Evolutionary conservation across 1,140 invertebrate genomes (phyloP).

Genomic region (Stratiolaelaps scimitus): DNA sequence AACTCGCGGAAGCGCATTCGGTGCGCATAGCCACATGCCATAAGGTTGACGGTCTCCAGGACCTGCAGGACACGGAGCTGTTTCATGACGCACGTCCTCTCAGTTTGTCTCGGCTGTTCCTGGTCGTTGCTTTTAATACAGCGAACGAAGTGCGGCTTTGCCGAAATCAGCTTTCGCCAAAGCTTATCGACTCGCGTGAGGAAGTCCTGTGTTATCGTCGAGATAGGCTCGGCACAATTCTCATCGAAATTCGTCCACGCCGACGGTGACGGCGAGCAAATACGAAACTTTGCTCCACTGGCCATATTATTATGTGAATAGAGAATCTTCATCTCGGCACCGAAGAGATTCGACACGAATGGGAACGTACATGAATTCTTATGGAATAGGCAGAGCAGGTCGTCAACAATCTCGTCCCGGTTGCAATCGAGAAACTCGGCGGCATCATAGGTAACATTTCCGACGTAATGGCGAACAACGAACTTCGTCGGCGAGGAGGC

Average conservation of each 20-base stretch:
- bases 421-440: constrained; percentile 80
- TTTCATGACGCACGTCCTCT: constrained; percentile 61
- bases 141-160: constrained; percentile 80
- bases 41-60: constrained; percentile 83
- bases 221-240: constrained; percentile 73
- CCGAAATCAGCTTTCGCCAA: constrained; percentile 74
- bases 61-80: constrained; percentile 80
- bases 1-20: constrained; percentile 91
- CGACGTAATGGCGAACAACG: constrained; percentile 80
- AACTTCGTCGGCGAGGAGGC: constrained; percentile 52
- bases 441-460: constrained; percentile 73
- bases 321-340: constrained; percentile 73
- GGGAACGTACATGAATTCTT: constrained; percentile 85
- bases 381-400: constrained; percentile 79
- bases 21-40: constrained; percentile 76
- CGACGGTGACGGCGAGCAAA: constrained; percentile 68
- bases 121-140: constrained; percentile 72
- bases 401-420: constrained; percentile 76
- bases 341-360: constrained; percentile 84
- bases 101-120: constrained; percentile 61
- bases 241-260: constrained; percentile 54
- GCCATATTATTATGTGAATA: constrained; percentile 67
- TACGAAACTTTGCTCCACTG: constrained; percentile 67
- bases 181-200: constrained; percentile 82
- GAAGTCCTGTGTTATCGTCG: constrained; percentile 84